phyloP scores from a whole-genome alignment of 1,140 invertebrate species.

The Macrobrachium nipponense region DNA sequence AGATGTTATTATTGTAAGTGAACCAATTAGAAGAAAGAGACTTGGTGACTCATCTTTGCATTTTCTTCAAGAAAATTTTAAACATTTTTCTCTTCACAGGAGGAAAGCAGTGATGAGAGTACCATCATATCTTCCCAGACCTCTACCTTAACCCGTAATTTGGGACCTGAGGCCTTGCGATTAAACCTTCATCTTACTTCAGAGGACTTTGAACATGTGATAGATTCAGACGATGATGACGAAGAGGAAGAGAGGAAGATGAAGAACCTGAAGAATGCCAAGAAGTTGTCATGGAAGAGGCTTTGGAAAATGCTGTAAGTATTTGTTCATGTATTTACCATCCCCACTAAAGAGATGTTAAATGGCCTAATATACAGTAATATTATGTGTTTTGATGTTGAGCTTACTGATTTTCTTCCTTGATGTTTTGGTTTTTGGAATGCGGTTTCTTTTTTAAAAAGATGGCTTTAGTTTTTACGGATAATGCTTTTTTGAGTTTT shows the following conservation, averaged over 20 bases:
- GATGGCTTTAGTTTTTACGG: too few species aligned
- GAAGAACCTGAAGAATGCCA: conserved; percentile 63
- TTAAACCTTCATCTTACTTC: conserved; percentile 61
- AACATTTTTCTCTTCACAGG: conserved; percentile 71
- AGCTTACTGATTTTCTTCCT: too few species aligned
- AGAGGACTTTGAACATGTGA: conserved; percentile 60
- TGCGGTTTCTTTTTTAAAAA: too few species aligned
- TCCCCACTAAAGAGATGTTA: too few species aligned
- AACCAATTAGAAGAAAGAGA: neutral
- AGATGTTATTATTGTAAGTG: too few species aligned
- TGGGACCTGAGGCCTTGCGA: conserved; percentile 73
- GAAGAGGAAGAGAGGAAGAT: conserved; percentile 71
- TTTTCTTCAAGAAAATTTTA: neutral
- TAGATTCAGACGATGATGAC: conserved; percentile 67
- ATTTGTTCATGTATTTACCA: too few species aligned
- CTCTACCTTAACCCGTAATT: conserved; percentile 93
- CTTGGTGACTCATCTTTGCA: too few species aligned
- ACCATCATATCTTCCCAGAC: conserved; percentile 97
- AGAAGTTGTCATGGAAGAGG: conserved; percentile 61
- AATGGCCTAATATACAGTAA: neutral
- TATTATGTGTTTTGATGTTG: neutral
- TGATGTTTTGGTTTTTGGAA: too few species aligned
- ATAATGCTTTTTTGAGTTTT: too few species aligned
- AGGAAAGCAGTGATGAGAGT: conserved; percentile 96
- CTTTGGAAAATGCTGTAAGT: conserved; percentile 62